A percentile compares a stretch with the other conserved stretches of the same genome.
These are phyloP conservation scores for Melanotaenia nigrans DNA, from an alignment of 2,797 vertebrate genomes.

Conservation along the genomic window DNA sequence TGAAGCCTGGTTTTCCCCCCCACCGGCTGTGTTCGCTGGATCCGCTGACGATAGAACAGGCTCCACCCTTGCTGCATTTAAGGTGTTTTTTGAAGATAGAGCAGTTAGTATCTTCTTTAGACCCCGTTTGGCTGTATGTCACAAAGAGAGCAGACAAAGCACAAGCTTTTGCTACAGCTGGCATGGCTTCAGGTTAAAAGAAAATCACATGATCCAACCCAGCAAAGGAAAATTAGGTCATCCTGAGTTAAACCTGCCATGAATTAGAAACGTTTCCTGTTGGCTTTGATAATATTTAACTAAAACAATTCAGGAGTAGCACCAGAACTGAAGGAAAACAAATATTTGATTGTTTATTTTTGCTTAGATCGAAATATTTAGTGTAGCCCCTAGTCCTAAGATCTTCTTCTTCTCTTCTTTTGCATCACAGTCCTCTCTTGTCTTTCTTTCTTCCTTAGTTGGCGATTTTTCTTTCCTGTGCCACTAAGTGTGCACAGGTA, in stretches of 20 bases:
- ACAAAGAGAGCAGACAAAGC: neutral
- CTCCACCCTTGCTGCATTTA: conserved; percentile 38
- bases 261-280: neutral
- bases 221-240: conserved; percentile 2
- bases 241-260: conserved; percentile 18
- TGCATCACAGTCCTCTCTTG: conserved; percentile 43
- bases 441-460: conserved; percentile 40
- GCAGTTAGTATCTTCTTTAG: neutral
- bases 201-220: neutral
- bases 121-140: neutral
- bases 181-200: conserved; percentile 7
- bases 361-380: conserved; percentile 11
- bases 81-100: conserved; percentile 45
- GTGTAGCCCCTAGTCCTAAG: conserved; percentile 19
- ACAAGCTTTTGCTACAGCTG: neutral
- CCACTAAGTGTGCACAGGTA: conserved; percentile 50
- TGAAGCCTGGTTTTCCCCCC: conserved; percentile 52
- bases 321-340: conserved; percentile 7
- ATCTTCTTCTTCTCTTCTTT: conserved; percentile 34
- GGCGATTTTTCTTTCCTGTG: conserved; percentile 47
- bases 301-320: neutral
- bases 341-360: conserved; percentile 2
- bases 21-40: conserved; percentile 54
- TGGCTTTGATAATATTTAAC: neutral
- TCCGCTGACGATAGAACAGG: conserved; percentile 54